Evolutionary conservation across 1,140 invertebrate genomes (phyloP).

Genomic region (Ephestia elutella): DNA sequence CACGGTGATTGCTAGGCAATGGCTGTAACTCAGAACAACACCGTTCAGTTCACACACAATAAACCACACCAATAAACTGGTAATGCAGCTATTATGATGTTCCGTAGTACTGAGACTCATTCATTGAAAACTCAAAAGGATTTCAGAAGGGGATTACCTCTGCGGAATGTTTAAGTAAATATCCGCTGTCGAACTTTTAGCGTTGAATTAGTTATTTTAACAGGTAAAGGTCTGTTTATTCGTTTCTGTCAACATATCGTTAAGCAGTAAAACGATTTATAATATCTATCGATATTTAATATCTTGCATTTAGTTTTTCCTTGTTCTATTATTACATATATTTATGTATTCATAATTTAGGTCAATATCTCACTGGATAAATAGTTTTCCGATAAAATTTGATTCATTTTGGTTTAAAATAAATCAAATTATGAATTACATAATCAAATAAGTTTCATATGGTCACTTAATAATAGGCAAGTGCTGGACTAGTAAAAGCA

Average conservation of each 20-base stretch:
- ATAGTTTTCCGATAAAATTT: no score
- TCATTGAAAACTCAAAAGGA: slow-evolving; percentile 27
- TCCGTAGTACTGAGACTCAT: slow-evolving; percentile 21
- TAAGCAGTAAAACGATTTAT: background rate
- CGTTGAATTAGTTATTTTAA: background rate
- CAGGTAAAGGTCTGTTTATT: slow-evolving; percentile 4
- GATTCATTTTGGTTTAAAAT: no score
- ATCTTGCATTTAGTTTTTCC: no score
- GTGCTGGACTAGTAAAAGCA: no score
- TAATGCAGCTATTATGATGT: slow-evolving; percentile 14
- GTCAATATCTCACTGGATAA: no score
- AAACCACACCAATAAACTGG: slow-evolving; percentile 31
- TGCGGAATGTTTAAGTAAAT: slow-evolving; percentile 22
- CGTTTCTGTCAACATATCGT: background rate
- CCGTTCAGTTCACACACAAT: slow-evolving; percentile 23
- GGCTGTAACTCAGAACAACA: slow-evolving; percentile 16
- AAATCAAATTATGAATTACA: no score
- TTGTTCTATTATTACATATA: no score
- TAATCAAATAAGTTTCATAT: no score
- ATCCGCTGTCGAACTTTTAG: slow-evolving; percentile 15
- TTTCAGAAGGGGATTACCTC: slow-evolving; percentile 15
- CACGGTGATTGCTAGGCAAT: slow-evolving; percentile 21
- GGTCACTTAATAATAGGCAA: no score
- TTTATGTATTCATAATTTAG: no score
- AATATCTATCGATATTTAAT: slow-evolving; percentile 1